Evolutionary conservation across 1,140 invertebrate genomes (phyloP), one percentile per base, ranked within the genome.

Genomic region (Hyles euphorbiae): DNA sequence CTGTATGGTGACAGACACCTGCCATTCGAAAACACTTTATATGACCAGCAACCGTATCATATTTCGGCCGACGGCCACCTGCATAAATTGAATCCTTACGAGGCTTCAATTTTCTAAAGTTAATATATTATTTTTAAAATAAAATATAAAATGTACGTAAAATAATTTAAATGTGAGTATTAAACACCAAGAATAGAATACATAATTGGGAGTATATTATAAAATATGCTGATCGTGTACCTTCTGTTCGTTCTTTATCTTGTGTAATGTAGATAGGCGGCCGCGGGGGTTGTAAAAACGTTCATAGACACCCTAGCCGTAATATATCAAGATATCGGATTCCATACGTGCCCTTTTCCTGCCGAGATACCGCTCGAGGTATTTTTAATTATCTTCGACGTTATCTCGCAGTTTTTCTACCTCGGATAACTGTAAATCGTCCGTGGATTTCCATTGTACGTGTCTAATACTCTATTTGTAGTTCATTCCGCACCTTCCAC

Each of bases 251-350:
- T 22, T 22, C 43, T 3, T 22, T 8, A 45, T 22, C n/a, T 47
- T 11, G 46, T 34, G 12, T 46, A 46, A 32, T 47, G 44, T 56
- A 55, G 52, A 81, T 78, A 82, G 74, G 69, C 63, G 69, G 70
- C 76, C 80, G 70, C 59, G 56, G 68, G 66, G 78, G 68, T 72
- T 77, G 72, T 74, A 78, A 78, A 78, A 76, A 68, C 62, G 66
- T 65, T 54, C 58, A 49, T 45, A 65, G 70, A 59, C 72, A 61
- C 79, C 72, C 78, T 69, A 62, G 56, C 62, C 61, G 66, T 67
- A 70, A 77, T 82, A 81, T 74, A 81, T 82, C 78, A 81, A 70
- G 74, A 81, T 85, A 83, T 81, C 73, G 79, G 62, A 72, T 78
- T 78, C 74, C 70, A 62, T 63, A 69, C 61, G 49, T 59, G 60